These are phyloP conservation scores for Daktulosphaira vitifoliae DNA, from an alignment of 1,140 invertebrate genomes.

Conservation along the genomic window DNA sequence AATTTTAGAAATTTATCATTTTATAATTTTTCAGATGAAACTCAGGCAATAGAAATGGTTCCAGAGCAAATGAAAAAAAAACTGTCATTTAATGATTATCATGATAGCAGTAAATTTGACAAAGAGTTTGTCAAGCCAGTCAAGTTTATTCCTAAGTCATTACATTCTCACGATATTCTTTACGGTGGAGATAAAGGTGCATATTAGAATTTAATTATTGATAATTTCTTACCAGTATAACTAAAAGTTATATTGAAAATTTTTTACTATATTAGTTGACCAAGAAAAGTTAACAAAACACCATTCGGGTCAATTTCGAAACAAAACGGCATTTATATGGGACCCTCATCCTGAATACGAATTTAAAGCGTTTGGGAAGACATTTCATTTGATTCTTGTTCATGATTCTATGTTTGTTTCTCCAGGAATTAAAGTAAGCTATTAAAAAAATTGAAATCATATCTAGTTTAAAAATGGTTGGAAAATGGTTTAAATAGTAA, in stretches of 20 bases:
- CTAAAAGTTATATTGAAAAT: not conserved
- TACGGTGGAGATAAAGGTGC: constrained; percentile 32
- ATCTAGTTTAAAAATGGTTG: too few species aligned
- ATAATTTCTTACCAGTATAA: too few species aligned
- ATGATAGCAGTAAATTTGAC: not conserved
- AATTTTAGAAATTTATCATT: not conserved
- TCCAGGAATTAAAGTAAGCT: constrained; percentile 47
- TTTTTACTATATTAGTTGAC: constrained; percentile 34
- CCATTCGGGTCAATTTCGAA: constrained; percentile 56
- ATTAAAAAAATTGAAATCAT: not conserved
- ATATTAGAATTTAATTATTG: too few species aligned
- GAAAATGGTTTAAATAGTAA: too few species aligned
- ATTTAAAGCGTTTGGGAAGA: constrained; percentile 53
- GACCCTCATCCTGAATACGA: constrained; percentile 64
- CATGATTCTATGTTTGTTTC: constrained; percentile 52
- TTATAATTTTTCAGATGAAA: constrained; percentile 19
- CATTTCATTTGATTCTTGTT: constrained; percentile 49
- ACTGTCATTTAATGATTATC: not conserved
- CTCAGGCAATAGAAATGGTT: constrained; percentile 7
- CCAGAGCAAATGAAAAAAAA: constrained; percentile 11
- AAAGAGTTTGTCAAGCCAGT: constrained; percentile 37
- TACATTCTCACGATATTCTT: constrained; percentile 37
- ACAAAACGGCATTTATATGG: constrained; percentile 54
- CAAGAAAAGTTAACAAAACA: constrained; percentile 42
- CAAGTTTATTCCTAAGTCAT: constrained; percentile 35